Evolutionary conservation across 2,797 vertebrate genomes (phyloP).

Genomic region (Knipowitschia caucasica): DNA sequence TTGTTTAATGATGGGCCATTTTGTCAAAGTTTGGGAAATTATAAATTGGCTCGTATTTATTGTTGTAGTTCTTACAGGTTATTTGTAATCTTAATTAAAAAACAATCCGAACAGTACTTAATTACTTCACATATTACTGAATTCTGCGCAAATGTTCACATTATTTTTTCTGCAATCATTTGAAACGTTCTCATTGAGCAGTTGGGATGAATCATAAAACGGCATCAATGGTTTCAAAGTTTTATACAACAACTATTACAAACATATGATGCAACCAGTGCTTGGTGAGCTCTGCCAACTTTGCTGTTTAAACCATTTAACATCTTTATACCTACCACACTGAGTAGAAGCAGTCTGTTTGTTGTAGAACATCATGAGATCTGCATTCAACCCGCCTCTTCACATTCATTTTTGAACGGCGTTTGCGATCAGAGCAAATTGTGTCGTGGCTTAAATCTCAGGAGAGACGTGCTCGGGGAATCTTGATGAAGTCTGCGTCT

Average conservation of each 20-base stretch:
- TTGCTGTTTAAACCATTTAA: conserved; percentile 25
- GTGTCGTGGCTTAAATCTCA: conserved; percentile 61
- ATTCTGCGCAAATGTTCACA: too few species aligned
- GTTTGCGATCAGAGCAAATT: conserved; percentile 50
- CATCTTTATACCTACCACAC: conserved; percentile 5
- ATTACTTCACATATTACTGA: too few species aligned
- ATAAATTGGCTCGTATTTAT: too few species aligned
- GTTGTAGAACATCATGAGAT: conserved; percentile 21
- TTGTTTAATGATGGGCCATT: too few species aligned
- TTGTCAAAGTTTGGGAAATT: too few species aligned
- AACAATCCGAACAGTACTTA: too few species aligned
- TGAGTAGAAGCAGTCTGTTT: conserved; percentile 17
- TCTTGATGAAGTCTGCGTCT: conserved; percentile 58
- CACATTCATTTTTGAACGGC: conserved; percentile 42
- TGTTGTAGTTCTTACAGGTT: too few species aligned
- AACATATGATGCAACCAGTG: conserved; percentile 28
- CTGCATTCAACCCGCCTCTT: conserved; percentile 35
- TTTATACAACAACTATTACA: conserved; percentile 10
- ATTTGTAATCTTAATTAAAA: too few species aligned
- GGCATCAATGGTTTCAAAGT: background rate
- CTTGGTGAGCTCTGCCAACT: conserved; percentile 20
- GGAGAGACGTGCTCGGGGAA: conserved; percentile 51
- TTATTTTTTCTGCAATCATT: too few species aligned
- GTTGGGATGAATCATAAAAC: too few species aligned
- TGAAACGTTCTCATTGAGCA: conserved; percentile 12